Evolutionary conservation across 2,113 vertebrate species (phyloP), one percentile per base, ranked within the genome.

Genomic region (Anhinga anhinga): DNA sequence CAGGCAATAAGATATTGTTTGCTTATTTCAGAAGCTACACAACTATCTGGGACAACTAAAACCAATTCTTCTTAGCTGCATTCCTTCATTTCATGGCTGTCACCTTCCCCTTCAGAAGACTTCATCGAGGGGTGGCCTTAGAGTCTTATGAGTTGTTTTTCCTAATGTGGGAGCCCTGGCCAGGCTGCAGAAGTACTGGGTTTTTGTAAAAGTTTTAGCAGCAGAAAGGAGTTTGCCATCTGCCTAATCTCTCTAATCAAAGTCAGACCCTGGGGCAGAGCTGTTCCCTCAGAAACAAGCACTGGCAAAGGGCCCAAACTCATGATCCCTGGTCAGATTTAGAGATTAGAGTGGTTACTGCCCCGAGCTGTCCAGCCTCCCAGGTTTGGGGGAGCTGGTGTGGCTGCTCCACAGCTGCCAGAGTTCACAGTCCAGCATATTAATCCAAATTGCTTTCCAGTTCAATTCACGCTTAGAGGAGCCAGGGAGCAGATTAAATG

Each of bases 181-280:
- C 94, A 88, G 70, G 52, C 82, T 96, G 78, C 45, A 83, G 66
- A 66, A 91, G 5, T 26, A 32, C 50, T 34, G 34, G 34, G 10
- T 2, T 30, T 63, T 88, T 66, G 32, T 15, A 53, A 23, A 67
- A 91, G 58, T 80, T 86, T 84, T 45, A 65, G 78, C 67, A 91
- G 29, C 52, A 78, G 59, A 52, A 38, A n/a, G 55, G 72, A 53
- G 17, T 47, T 71, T 12, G 18, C 21, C 3, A 7, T 9, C 70
- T 96, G 93, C 74, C 80, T 80, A 77, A 90, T 93, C 89, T 93
- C 83, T 70, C 62, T 66, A 50, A 96, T 88, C 71, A 73, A 82
- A 95, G 58, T 15, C 55, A 72, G 32, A 49, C 45, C 76, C 83
- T 26, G 55, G 42, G 59, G 76, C 71, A 92, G 66, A 87, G 66